These are phyloP conservation scores for Tubulanus polymorphus DNA, from an alignment of 2,888 invertebrate genomes.

Conservation along the genomic window DNA sequence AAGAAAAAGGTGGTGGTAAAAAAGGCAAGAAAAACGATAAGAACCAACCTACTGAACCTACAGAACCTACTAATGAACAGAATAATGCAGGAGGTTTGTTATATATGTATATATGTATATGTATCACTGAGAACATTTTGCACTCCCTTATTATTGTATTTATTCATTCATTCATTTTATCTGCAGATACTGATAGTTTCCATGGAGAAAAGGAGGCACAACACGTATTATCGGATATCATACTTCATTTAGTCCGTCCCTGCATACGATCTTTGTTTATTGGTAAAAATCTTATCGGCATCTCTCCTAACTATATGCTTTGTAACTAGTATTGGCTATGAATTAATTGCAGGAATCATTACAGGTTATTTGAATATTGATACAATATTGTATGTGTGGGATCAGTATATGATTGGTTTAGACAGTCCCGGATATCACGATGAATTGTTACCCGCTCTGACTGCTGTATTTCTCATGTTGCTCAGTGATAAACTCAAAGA, in stretches of 20 bases:
- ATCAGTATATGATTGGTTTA: constrained; percentile 50
- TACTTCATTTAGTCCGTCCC: constrained; percentile 35
- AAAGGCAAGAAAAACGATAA: too few relatives aligned
- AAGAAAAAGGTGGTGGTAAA: too few relatives aligned
- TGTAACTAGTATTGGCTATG: neutral
- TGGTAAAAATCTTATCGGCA: constrained; percentile 33
- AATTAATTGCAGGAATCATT: constrained; percentile 1
- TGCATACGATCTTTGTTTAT: constrained; percentile 43
- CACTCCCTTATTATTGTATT: too few relatives aligned
- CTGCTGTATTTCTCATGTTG: constrained; percentile 42
- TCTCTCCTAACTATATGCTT: neutral
- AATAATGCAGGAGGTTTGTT: too few relatives aligned
- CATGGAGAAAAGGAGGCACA: neutral
- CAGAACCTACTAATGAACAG: too few relatives aligned
- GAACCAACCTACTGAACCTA: too few relatives aligned
- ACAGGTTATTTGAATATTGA: constrained; percentile 44
- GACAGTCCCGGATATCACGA: constrained; percentile 46
- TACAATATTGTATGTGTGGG: constrained; percentile 49
- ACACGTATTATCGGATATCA: constrained; percentile 32
- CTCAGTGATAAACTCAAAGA: constrained; percentile 41
- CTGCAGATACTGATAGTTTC: neutral
- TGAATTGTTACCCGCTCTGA: constrained; percentile 44
- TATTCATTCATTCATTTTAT: neutral
- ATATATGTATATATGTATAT: too few relatives aligned
- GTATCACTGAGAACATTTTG: too few relatives aligned